Conservation (phyloP, 1,140 invertebrate genomes). For the Leptoteleia sp. region DNA sequence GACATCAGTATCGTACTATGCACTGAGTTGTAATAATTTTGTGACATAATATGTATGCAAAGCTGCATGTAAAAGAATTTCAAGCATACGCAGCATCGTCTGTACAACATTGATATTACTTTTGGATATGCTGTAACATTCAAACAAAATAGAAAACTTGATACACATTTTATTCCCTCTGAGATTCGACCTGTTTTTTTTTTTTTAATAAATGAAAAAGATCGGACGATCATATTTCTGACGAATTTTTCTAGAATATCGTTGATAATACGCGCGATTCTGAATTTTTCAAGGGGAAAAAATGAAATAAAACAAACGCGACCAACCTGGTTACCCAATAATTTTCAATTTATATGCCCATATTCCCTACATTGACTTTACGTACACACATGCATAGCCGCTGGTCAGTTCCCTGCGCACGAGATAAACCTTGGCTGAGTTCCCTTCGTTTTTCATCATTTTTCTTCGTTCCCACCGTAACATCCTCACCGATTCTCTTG, state of each 20-base stretch:
- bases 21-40: slow-evolving; percentile 39
- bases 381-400: slow-evolving; percentile 46
- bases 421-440: slow-evolving; percentile 49
- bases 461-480: slow-evolving; percentile 60
- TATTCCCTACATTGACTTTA: slow-evolving; percentile 60
- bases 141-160: not conserved
- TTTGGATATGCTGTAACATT: too few species aligned
- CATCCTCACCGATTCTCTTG: slow-evolving; percentile 54
- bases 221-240: not conserved
- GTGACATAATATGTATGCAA: too few species aligned
- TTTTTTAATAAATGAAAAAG: not conserved
- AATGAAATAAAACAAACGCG: slow-evolving; percentile 31
- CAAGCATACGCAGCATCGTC: too few species aligned
- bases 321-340: slow-evolving; percentile 58
- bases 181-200: not conserved
- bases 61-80: too few species aligned
- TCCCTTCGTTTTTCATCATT: slow-evolving; percentile 64
- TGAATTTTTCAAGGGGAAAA: slow-evolving; percentile 39
- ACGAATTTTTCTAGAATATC: slow-evolving; percentile 4
- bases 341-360: slow-evolving; percentile 69
- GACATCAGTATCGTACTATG: slow-evolving; percentile 33
- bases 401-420: slow-evolving; percentile 54
- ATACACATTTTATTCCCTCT: too few species aligned
- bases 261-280: slow-evolving; percentile 8
- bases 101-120: too few species aligned